A percentile compares a stretch with the other conserved stretches of the same genome.
phyloP scores from a whole-genome alignment of 2,888 invertebrate genomes.

The Hyppa rectilinea region DNA sequence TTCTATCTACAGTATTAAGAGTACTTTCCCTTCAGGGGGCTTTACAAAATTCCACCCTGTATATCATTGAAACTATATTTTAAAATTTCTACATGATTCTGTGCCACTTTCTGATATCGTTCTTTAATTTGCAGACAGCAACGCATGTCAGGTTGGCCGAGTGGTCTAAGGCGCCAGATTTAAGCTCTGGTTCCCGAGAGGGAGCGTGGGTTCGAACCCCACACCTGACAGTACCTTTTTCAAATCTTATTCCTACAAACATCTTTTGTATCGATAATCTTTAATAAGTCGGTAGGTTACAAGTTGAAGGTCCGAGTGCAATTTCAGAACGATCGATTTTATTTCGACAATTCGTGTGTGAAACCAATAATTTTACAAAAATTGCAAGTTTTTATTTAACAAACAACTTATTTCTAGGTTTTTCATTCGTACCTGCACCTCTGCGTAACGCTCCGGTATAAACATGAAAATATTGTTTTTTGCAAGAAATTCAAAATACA shows the following conservation, averaged over 20 bases:
- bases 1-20: too few species aligned
- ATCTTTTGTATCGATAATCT: not conserved
- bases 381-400: not conserved
- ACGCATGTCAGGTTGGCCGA: conserved; percentile 93
- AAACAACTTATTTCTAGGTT: too few species aligned
- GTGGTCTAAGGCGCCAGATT: conserved; percentile 96
- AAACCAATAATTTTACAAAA: not conserved
- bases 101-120: accelerated
- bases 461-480: not conserved
- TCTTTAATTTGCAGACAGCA: not conserved
- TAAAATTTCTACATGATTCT: not conserved
- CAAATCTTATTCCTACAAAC: not conserved
- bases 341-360: not conserved
- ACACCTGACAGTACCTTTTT: conserved; percentile 91
- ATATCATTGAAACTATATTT: too few species aligned
- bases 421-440: too few species aligned
- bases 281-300: not conserved
- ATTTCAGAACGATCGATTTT: not conserved
- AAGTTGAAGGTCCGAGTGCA: not conserved
- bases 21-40: too few species aligned
- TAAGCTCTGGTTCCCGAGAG: conserved; percentile 95
- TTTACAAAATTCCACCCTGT: too few species aligned
- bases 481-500: not conserved
- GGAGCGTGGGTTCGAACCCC: conserved; percentile 96
- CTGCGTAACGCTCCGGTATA: not conserved